Base-by-base conservation (phyloP, 2,113 vertebrate genomes). In the Brachyistius frenatus region DNA sequence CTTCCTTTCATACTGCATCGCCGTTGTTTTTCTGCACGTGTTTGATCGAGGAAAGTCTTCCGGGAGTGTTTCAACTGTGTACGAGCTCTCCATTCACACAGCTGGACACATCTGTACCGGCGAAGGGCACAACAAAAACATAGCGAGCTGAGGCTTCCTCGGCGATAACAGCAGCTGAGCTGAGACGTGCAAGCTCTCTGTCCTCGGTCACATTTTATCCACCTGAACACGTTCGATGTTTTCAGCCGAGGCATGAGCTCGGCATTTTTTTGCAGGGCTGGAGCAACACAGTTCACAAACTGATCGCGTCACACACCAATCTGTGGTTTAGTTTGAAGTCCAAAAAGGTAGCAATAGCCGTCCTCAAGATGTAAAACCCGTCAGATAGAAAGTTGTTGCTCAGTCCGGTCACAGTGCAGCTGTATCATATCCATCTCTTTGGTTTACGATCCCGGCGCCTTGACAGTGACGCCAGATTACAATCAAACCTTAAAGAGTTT, bases 401-500 rank as follows among this genome's bases (percentile, higher is more conserved):
- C 46, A 41, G 52, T 7, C 33, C 5, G 0, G 2, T 36, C 9
- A 5, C n/a, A 11, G 13, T 16, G 13, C 33, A 5, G 35, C 7
- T 41, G 47, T 36, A 2, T 33, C 6, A 3, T 15, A 64, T 66
- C 36, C 7, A 53, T 75, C 14, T 36, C 23, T 80, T 41, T 53
- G 39, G 76, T 39, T 55, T 32, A 39, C 58, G 60, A 73, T 55
- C n/a, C 7, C 56, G 7, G 56, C 32, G 47, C 61, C 23, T 36
- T 32, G 41, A 79, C 31, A 36, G 46, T 79, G 71, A 69, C 32
- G 35, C 57, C 30, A 74, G 76, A 80, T 76, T 57, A 73, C 57
- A 76, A 23, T 90, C 33, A 80, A 82, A 44, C 64, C 75, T 64
- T 63, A 31, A 67, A 75, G 52, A 83, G 68, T 73, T 79, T 79